Base-by-base conservation (phyloP, 2,888 invertebrate species). In the Doris montereyensis region DNA sequence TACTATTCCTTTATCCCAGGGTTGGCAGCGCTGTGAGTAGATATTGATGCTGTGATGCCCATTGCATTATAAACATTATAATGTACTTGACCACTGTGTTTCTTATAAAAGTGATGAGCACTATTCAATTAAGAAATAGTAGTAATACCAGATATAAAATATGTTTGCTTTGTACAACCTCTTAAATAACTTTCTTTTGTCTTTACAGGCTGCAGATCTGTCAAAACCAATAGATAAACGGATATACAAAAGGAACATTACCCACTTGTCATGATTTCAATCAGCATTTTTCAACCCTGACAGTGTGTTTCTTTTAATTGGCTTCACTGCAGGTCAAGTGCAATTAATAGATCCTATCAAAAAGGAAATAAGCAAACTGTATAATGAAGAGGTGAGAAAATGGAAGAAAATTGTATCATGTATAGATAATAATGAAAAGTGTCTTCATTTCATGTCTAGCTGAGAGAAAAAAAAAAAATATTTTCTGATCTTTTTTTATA, bases 181-280 rank as follows among this genome's bases (percentile, higher is more conserved):
- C n/a, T n/a, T n/a, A n/a, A n/a, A n/a, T n/a, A n/a, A n/a, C n/a
- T n/a, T n/a, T n/a, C n/a, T n/a, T n/a, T 13, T 71, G n/a, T 52
- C 26, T 1, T 41, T 75, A 17, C 77, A 97, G 96, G 97, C 97
- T 84, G 96, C 97, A 85, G 98, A 99, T 93, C 94, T 98, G 90
- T 96, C 96, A 84, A 98, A 98, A 92, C 98, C 98, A 62, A 95
- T 99, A 86, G 99, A 99, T 92, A 99, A 99, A 92, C 96, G 98
- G 92, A 95, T 97, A 90, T 99, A 99, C 92, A 99, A 99, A n/a
- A 93, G 98, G 98, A 89, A 98, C 98, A 76, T 97, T 97, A 93
- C 99, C 99, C 24, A 99, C 99, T 32, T 98, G 98, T 92, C 99
- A 99, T 91, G 98, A 98, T 93, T 99, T 99, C 92, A 99, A 99